Evolutionary conservation across 2,888 invertebrate species (phyloP).

Genomic region (Bombylius discolor): DNA sequence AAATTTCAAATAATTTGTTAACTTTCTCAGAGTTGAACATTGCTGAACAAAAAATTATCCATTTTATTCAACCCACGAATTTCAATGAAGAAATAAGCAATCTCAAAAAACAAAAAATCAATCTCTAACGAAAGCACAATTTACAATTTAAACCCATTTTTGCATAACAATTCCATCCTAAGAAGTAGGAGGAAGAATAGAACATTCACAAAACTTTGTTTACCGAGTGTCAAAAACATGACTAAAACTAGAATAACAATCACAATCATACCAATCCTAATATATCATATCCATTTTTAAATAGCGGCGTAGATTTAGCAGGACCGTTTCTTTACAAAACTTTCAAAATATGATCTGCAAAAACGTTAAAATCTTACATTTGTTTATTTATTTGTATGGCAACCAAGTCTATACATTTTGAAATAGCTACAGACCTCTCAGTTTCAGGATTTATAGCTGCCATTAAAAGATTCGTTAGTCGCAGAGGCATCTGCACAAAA

Average conservation of each 20-base stretch:
- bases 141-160: too few species aligned
- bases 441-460: background rate
- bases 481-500: background rate
- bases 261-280: background rate
- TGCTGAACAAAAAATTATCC: background rate
- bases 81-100: background rate
- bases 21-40: background rate
- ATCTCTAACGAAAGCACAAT: background rate
- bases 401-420: slow-evolving; percentile 2
- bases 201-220: background rate
- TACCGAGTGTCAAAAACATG: too few species aligned
- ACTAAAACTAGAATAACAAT: background rate
- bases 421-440: background rate
- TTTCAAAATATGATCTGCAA: background rate
- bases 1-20: background rate
- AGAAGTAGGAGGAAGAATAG: slow-evolving; percentile 4
- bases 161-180: slow-evolving; percentile 1
- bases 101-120: background rate
- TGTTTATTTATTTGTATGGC: slow-evolving; percentile 1
- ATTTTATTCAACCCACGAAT: background rate
- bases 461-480: background rate
- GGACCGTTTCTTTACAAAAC: slow-evolving; percentile 2
- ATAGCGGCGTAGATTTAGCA: slow-evolving; percentile 10
- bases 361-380: background rate
- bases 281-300: slow-evolving; percentile 6